These are phyloP conservation scores for Danio tinwini DNA, from an alignment of 2,797 vertebrate genomes.

Conservation along the genomic window DNA sequence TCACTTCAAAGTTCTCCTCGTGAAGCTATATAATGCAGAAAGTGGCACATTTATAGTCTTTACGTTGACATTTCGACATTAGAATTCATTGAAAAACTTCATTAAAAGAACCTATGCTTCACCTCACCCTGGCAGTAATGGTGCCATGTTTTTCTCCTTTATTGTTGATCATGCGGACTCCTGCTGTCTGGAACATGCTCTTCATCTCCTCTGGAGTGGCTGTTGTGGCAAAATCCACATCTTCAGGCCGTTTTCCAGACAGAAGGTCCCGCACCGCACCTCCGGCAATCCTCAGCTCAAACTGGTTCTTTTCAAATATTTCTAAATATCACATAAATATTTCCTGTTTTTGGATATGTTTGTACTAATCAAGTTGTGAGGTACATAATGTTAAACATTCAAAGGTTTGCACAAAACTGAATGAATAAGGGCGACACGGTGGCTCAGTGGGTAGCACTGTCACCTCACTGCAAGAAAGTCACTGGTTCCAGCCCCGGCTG, in stretches of 20 bases:
- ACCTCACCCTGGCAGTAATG: slow-evolving; percentile 90
- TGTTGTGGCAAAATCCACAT: slow-evolving; percentile 95
- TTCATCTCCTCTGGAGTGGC: slow-evolving; percentile 96
- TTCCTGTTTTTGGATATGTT: too few species aligned
- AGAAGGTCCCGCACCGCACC: slow-evolving; percentile 94
- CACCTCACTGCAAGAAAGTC: too few species aligned
- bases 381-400: neutral
- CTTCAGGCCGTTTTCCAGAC: slow-evolving; percentile 86
- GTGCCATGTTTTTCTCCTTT: slow-evolving; percentile 96
- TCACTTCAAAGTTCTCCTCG: slow-evolving; percentile 95
- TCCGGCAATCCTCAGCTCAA: slow-evolving; percentile 93
- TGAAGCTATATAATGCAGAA: slow-evolving; percentile 79
- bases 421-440: neutral
- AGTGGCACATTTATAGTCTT: neutral
- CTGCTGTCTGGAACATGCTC: slow-evolving; percentile 85
- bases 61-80: neutral
- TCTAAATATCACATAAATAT: slow-evolving; percentile 69
- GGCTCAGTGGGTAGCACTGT: too few species aligned
- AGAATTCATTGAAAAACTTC: neutral
- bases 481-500: too few species aligned
- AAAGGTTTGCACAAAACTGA: neutral
- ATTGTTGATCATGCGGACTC: slow-evolving; percentile 95
- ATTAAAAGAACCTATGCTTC: neutral
- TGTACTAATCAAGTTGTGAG: neutral
- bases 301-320: slow-evolving; percentile 86